Percentiles rank a stretch among this genome's conserved stretches.
phyloP scores from a whole-genome alignment of 2,113 vertebrate genomes.

The Corythaixoides concolor region DNA sequence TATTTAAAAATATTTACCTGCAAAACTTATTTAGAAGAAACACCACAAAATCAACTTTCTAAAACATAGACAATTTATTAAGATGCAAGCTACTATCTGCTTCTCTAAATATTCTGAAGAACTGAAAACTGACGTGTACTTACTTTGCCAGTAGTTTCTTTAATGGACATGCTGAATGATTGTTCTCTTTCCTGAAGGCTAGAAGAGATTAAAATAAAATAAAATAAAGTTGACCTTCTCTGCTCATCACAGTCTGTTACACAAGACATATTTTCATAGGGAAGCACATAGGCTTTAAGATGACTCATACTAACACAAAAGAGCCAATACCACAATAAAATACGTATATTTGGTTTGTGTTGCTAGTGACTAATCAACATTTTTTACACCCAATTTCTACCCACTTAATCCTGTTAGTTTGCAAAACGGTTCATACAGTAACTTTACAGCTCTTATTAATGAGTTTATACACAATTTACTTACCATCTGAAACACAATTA shows the following conservation, averaged over 20 bases:
- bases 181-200: conserved; percentile 87
- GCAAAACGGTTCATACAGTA: neutral
- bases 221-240: neutral
- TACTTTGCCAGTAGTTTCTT: conserved; percentile 87
- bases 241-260: neutral
- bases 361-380: neutral
- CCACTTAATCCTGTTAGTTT: neutral
- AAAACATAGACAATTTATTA: neutral
- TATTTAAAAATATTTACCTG: neutral
- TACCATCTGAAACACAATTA: neutral
- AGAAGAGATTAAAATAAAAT: conserved; percentile 57
- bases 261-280: neutral
- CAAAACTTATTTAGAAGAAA: neutral
- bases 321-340: neutral
- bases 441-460: neutral
- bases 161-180: conserved; percentile 78
- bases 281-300: neutral
- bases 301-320: neutral
- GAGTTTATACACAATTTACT: neutral
- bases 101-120: neutral
- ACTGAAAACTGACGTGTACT: conserved; percentile 33
- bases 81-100: neutral
- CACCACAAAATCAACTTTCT: neutral
- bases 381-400: neutral
- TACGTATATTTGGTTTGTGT: neutral